Evolutionary conservation across 2,113 vertebrate species (phyloP), one percentile per base, ranked within the genome.

Genomic region (Lagenorhynchus albirostris): DNA sequence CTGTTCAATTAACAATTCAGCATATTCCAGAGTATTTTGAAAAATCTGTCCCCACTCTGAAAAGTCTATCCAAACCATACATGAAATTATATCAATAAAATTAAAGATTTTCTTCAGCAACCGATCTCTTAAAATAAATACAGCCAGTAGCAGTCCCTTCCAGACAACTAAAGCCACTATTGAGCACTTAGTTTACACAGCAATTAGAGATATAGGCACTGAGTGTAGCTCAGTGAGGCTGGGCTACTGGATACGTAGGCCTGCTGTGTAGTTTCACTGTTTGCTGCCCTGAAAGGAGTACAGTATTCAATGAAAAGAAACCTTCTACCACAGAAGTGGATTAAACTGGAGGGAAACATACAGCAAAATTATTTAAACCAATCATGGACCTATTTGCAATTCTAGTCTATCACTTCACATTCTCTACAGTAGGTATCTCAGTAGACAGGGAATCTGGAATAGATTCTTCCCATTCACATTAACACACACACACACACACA

Each of bases 261-360:
- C 73, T 11, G 18, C 74, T 77, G 70, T 55, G 71, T 26, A 82
- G 89, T 26, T 60, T 62, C 70, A 95, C 76, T 82, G 79, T 85
- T 8, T 76, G 53, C 38, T 83, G 68, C 15, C 47, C 82, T 68
- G 71, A 85, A 77, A 96, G 85, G 44, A 33, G 10, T 44, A 94
- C 79, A 90, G 79, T 50, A 55, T 23, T 89, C 47, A 38, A 21
- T 55, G 73, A 50, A 95, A 93, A 89, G 82, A 91, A 96, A 77
- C 36, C 31, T 33, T 86, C 58, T 67, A 86, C 53, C 36, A 79
- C 70, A 17, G n/a, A 94, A 80, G 15, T 67, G 10, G 29, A 36
- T 38, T 65, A 31, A 87, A 86, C 38, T 58, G 31, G 47, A 94
- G 36, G 87, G 65, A 81, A 86, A n/a, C 9, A 38, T 13, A 68